phyloP scores from a whole-genome alignment of 2,797 vertebrate genomes.

The Eospalax fontanierii region DNA sequence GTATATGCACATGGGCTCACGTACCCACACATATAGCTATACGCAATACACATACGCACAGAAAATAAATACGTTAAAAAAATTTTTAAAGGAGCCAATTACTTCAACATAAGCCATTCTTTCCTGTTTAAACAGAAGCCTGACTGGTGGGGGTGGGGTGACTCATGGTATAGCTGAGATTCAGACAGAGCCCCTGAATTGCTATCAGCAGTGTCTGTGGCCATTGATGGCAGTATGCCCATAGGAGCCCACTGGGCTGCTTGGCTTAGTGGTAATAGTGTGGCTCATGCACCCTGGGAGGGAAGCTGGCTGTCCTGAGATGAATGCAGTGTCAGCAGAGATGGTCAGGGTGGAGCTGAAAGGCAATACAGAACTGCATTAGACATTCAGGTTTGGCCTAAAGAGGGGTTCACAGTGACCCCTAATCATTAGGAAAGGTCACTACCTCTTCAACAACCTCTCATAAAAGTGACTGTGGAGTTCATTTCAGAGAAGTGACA shows the following conservation, averaged over 20 bases:
- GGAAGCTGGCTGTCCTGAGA: background rate
- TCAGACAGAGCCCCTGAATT: background rate
- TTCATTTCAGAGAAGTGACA: background rate
- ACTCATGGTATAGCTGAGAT: background rate
- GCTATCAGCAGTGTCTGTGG: background rate
- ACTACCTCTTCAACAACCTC: background rate
- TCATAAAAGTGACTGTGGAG: background rate
- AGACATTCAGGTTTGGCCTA: background rate
- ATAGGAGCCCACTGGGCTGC: background rate
- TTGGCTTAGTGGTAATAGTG: background rate
- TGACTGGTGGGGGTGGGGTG: background rate
- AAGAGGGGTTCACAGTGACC: background rate
- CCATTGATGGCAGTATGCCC: background rate
- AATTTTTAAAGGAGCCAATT: background rate
- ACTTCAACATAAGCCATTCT: background rate
- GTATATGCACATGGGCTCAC: background rate
- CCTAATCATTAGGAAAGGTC: background rate
- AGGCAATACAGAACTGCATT: background rate
- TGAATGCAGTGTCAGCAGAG: background rate
- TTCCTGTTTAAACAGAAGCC: background rate
- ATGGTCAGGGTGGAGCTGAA: no score
- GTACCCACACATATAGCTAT: accelerated
- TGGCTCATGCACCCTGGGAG: background rate
- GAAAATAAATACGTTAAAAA: background rate
- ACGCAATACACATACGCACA: background rate